A percentile compares a stretch with the other conserved stretches of the same genome.
phyloP scores from a whole-genome alignment of 1,140 invertebrate genomes.

The Trichonephila inaurata region DNA sequence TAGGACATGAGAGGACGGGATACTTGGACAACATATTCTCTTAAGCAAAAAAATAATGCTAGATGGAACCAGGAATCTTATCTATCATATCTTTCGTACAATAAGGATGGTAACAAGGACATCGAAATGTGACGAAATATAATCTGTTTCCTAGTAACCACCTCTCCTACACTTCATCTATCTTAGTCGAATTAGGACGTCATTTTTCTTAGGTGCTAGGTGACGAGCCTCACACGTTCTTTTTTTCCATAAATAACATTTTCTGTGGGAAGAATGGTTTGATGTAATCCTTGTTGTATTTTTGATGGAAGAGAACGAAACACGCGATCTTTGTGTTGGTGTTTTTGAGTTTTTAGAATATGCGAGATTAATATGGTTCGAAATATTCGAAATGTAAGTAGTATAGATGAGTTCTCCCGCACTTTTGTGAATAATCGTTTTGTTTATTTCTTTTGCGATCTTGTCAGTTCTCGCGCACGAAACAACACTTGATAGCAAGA shows the following conservation, averaged over 20 bases:
- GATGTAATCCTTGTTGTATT: neutral
- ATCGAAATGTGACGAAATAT: slow-evolving; percentile 51
- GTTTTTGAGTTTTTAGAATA: neutral
- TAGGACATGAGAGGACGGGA: neutral
- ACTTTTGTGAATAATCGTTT: neutral
- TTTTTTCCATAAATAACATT: slow-evolving; percentile 5
- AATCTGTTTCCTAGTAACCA: slow-evolving; percentile 29
- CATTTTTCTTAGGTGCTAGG: neutral
- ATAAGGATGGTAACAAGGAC: neutral
- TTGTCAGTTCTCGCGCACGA: neutral
- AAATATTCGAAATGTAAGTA: neutral
- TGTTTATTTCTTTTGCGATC: neutral
- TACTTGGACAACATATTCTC: neutral
- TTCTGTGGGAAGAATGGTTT: neutral
- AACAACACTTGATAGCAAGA: neutral
- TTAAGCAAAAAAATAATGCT: neutral
- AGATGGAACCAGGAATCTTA: slow-evolving; percentile 2
- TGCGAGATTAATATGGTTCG: neutral
- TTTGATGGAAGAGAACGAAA: neutral
- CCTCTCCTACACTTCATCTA: neutral
- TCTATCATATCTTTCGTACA: slow-evolving; percentile 40
- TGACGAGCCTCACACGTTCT: neutral
- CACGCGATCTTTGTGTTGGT: neutral
- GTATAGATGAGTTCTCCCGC: neutral
- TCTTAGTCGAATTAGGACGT: slow-evolving; percentile 28